Conservation (phyloP, 2,888 invertebrate species). For the Lasioglossum morio region DNA sequence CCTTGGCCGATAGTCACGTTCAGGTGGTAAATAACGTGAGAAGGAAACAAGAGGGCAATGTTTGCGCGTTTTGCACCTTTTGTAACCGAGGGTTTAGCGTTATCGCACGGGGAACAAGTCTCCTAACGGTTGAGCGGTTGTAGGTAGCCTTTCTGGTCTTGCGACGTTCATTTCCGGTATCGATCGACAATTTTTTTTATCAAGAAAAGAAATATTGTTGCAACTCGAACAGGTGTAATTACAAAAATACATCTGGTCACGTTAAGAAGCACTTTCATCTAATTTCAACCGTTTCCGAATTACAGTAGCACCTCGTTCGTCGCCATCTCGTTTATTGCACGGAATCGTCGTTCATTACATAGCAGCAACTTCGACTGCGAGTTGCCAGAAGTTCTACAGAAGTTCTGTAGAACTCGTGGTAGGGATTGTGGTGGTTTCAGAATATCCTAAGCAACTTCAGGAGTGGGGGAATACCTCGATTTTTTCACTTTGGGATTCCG, state of each 20-base stretch:
- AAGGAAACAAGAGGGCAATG: constrained; percentile 12
- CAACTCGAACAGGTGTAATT: not conserved
- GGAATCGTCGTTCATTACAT: too few species aligned
- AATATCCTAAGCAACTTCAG: not conserved
- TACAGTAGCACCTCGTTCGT: not conserved
- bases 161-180: not conserved
- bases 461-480: not conserved
- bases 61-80: constrained; percentile 21
- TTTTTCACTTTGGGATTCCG: too few species aligned
- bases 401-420: too few species aligned
- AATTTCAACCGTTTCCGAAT: not conserved
- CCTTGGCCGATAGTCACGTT: constrained; percentile 29
- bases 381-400: not conserved
- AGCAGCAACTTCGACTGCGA: not conserved
- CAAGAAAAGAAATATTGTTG: not conserved
- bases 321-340: too few species aligned
- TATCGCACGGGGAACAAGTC: not conserved
- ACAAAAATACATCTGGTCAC: not conserved
- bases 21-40: constrained; percentile 25
- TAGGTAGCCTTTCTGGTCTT: not conserved
- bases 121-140: not conserved
- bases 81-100: not conserved
- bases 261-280: not conserved
- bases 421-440: too few species aligned
- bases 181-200: not conserved